A percentile compares a stretch with the other conserved stretches of the same genome.
These are phyloP conservation scores for Leiothrix lutea DNA, from an alignment of 2,113 vertebrate genomes.

Conservation along the genomic window DNA sequence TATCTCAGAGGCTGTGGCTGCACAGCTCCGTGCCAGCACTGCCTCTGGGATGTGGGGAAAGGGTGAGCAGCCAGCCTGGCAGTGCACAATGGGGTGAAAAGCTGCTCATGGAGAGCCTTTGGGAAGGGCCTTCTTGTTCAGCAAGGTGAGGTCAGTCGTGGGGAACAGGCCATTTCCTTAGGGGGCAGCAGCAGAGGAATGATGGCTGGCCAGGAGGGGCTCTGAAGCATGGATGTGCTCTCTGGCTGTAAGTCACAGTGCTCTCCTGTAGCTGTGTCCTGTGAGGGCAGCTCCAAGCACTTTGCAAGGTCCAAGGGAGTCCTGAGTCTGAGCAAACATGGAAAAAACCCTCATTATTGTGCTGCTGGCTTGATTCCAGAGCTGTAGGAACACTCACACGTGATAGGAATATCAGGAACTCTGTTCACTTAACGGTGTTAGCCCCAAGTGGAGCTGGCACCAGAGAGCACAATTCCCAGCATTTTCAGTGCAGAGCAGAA, in stretches of 20 bases:
- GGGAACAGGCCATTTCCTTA: fast-evolving
- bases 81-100: background rate
- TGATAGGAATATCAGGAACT: background rate
- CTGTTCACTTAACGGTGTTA: background rate
- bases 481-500: background rate
- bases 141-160: background rate
- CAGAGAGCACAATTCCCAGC: background rate
- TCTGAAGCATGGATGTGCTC: background rate
- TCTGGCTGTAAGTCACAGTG: background rate
- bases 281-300: background rate
- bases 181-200: fast-evolving
- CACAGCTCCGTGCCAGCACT: background rate
- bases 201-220: background rate
- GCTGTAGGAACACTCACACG: background rate
- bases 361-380: background rate
- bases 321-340: background rate
- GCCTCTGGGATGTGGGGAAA: background rate
- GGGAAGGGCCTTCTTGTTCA: background rate
- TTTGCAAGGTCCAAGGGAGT: background rate
- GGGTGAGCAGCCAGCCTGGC: background rate
- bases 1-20: fast-evolving
- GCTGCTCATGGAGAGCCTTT: background rate
- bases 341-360: background rate
- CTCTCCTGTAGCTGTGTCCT: background rate
- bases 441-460: background rate